Base-by-base conservation (phyloP, 2,113 vertebrate species). In the Nannospalax galili region DNA sequence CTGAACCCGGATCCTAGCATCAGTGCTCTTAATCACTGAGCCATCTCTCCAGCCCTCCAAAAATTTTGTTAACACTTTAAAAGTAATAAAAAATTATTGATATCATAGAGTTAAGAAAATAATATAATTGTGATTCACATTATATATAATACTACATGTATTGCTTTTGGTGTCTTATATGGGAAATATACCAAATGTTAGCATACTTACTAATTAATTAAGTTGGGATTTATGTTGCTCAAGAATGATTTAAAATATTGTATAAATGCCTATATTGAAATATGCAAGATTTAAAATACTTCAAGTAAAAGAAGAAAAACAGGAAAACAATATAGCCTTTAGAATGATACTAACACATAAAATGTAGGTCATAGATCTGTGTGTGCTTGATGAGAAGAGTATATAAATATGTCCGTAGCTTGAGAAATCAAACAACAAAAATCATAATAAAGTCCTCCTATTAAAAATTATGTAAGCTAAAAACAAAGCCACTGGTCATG, bases 241-340 rank as follows among this genome's bases (percentile, higher is more conserved):
- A 48, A 19, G 90, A 67, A 70, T 90, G 37, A 67, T 79, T 95
- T 95, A 72, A 96, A 84, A 65, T 74, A 97, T 28, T 65, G 24
- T 4, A 92, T 58, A 6, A 80, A 73, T 84, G 75, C 14, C 20
- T 86, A 62, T 10, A 77, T 87, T 88, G 91, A 73, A 97, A 45
- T n/a, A n/a, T 48, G 11, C 35, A 37, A 37, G 28, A n/a, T 91
- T 96, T 79, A 80, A 84, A 95, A 62, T 86, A 91, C 35, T 62
- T 78, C 78, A n/a, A 87, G 3, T 3, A 64, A 95, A 90, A 79
- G 1, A 37, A 73, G 93, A 95, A 70, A 30, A 81, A 87, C 40
- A 74, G 24, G 48, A 72, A 90, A 35, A 94, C 91, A 93, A 88
- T 22, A 73, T 52, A 40, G 42, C 24, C 2, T 89, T 35, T 86